These are phyloP conservation scores for Garrulus glandarius DNA, from an alignment of 2,797 vertebrate species.

Conservation along the genomic window DNA sequence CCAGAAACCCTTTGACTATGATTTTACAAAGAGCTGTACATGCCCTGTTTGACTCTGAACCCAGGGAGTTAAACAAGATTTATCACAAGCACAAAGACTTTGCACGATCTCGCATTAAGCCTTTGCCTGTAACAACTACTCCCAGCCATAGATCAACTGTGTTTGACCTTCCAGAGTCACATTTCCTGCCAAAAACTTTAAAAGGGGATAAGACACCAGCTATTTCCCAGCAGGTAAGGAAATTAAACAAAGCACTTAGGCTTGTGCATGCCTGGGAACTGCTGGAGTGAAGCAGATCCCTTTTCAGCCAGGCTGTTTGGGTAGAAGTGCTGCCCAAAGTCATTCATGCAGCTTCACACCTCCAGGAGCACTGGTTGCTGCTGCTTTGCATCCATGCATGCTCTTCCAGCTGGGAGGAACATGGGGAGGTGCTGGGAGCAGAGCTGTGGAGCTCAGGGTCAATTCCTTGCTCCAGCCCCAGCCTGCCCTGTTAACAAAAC, in stretches of 20 bases:
- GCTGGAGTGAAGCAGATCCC: background rate
- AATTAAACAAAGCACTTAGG: background rate
- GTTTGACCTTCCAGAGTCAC: slow-evolving; percentile 20
- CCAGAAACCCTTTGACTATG: background rate
- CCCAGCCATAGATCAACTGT: background rate
- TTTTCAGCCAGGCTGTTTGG: background rate
- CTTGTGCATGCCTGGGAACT: background rate
- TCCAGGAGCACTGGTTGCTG: background rate
- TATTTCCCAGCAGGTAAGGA: slow-evolving; percentile 46
- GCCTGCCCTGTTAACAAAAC: background rate
- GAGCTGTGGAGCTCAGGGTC: background rate
- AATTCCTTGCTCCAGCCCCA: background rate
- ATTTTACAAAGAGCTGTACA: background rate
- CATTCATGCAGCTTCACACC: background rate
- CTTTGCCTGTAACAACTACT: background rate
- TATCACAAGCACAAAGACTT: background rate
- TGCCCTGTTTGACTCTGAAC: background rate
- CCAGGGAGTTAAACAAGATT: background rate
- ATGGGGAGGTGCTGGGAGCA: background rate
- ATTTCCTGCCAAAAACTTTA: slow-evolving; percentile 30
- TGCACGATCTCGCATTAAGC: background rate
- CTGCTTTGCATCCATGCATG: background rate
- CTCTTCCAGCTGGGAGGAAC: background rate
- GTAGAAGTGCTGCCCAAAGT: background rate
- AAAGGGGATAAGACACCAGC: background rate